These are phyloP conservation scores for Mugil cephalus DNA, from an alignment of 2,113 vertebrate genomes.

Conservation along the genomic window DNA sequence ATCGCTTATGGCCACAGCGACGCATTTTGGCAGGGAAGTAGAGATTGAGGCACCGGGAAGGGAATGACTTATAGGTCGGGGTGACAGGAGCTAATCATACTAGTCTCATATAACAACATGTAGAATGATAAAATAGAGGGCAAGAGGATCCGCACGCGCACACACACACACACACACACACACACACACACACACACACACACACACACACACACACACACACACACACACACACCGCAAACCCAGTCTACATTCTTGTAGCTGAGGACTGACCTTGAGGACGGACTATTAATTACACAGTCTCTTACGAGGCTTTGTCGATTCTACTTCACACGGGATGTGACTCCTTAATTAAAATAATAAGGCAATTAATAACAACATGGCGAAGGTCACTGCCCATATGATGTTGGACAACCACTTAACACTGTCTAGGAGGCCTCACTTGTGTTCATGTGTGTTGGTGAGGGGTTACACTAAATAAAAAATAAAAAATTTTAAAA, in stretches of 20 bases:
- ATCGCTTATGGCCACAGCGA: slow-evolving; percentile 73
- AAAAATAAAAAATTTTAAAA: slow-evolving; percentile 24
- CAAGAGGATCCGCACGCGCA: slow-evolving; percentile 1
- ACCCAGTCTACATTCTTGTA: slow-evolving; percentile 24
- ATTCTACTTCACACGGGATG: slow-evolving; percentile 71
- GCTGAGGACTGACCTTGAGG: slow-evolving; percentile 79
- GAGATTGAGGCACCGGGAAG: slow-evolving; percentile 70
- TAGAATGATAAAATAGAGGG: slow-evolving; percentile 64
- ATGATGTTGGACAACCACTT: slow-evolving; percentile 58
- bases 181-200: too few relatives aligned
- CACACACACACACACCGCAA: slow-evolving; percentile 24
- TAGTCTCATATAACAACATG: slow-evolving; percentile 75
- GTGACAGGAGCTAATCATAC: slow-evolving; percentile 78
- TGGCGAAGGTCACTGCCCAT: slow-evolving; percentile 75
- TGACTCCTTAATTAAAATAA: slow-evolving; percentile 83
- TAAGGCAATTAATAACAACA: slow-evolving; percentile 84
- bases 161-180: too few relatives aligned
- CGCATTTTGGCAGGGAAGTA: slow-evolving; percentile 62
- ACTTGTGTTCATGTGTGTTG: slow-evolving; percentile 11
- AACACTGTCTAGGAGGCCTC: slow-evolving; percentile 29
- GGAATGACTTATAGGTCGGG: slow-evolving; percentile 67
- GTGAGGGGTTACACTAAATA: slow-evolving; percentile 19
- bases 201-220: too few relatives aligned
- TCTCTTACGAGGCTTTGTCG: slow-evolving; percentile 62
- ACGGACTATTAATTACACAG: slow-evolving; percentile 77